Evolutionary conservation across 2,797 vertebrate genomes (phyloP).

Genomic region (Schizopygopsis malacanthus): DNA sequence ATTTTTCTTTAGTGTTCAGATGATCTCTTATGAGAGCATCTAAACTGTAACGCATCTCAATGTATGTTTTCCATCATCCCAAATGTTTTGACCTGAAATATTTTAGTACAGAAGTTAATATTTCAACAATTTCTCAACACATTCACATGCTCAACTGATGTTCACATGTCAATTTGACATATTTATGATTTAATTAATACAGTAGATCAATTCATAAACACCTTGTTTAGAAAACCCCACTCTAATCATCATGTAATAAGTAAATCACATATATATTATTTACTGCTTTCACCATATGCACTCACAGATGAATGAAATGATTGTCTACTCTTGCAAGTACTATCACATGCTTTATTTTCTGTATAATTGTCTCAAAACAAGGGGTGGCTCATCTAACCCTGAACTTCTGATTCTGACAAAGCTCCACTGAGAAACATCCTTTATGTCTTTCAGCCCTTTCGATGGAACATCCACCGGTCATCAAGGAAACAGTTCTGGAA

Average conservation of each 20-base stretch:
- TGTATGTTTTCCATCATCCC: too few relatives aligned
- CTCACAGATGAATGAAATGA: not conserved
- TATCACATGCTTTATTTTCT: constrained; percentile 4
- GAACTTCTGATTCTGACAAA: constrained; percentile 22
- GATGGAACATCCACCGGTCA: constrained; percentile 65
- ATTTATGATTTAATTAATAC: too few relatives aligned
- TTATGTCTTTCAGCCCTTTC: constrained; percentile 63
- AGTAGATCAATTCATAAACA: not conserved
- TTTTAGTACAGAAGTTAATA: too few relatives aligned
- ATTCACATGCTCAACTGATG: too few relatives aligned
- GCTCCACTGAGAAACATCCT: constrained; percentile 8
- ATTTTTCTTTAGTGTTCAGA: too few relatives aligned
- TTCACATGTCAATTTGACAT: too few relatives aligned
- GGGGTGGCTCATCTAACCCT: too few relatives aligned
- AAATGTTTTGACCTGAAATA: too few relatives aligned
- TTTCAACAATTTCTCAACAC: too few relatives aligned
- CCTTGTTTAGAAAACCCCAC: not conserved
- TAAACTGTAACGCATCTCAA: too few relatives aligned
- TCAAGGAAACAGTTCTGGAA: constrained; percentile 59
- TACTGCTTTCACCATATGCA: not conserved
- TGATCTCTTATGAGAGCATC: too few relatives aligned
- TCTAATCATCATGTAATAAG: not conserved
- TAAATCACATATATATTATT: too few relatives aligned
- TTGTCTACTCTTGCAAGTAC: not conserved
- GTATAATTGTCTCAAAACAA: constrained; percentile 43